Evolutionary conservation across 2,113 vertebrate species (phyloP).

Genomic region (Malurus melanocephalus): DNA sequence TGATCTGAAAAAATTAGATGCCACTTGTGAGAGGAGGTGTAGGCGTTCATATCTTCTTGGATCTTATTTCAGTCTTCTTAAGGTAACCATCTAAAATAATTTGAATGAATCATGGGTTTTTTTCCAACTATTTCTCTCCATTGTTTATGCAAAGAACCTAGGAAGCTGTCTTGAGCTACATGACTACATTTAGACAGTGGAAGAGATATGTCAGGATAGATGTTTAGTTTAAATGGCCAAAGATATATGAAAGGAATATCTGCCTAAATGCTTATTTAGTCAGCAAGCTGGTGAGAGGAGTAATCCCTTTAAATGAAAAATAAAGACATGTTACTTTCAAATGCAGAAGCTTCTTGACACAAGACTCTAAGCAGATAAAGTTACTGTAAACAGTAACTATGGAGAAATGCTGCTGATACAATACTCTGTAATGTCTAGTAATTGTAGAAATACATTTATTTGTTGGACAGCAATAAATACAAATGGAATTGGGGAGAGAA

Average conservation of each 20-base stretch:
- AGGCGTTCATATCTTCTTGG: slow-evolving; percentile 20
- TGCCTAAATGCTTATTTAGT: background rate
- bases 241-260: background rate
- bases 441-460: background rate
- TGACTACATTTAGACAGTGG: background rate
- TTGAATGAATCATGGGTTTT: background rate
- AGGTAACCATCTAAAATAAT: slow-evolving; percentile 42
- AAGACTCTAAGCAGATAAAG: background rate
- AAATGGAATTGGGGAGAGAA: background rate
- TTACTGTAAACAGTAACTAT: slow-evolving; percentile 1
- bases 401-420: background rate
- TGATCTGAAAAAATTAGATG: background rate
- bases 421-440: background rate
- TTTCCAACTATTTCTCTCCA: background rate
- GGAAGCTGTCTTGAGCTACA: background rate
- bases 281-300: background rate
- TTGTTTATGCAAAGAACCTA: slow-evolving; percentile 16
- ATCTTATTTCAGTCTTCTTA: slow-evolving; percentile 37
- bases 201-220: background rate
- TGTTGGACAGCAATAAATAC: background rate
- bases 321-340: background rate
- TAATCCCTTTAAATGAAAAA: background rate
- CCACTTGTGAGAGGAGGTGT: background rate
- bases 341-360: background rate
- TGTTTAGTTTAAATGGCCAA: background rate